These are phyloP conservation scores for Anthoptus insignis DNA, from an alignment of 2,888 invertebrate species.

Conservation along the genomic window DNA sequence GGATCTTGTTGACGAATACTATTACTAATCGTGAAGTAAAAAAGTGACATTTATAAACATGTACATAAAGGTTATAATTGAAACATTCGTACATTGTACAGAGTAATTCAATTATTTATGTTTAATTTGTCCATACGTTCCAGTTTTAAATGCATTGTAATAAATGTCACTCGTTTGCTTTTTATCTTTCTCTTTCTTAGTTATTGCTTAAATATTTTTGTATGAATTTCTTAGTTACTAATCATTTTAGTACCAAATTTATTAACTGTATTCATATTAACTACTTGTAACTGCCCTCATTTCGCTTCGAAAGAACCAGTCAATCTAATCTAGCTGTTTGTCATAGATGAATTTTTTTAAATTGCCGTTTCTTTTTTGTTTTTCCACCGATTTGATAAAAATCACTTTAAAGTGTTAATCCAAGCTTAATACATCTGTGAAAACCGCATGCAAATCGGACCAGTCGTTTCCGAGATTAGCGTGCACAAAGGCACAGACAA, in stretches of 20 bases:
- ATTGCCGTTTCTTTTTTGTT: too few relatives aligned
- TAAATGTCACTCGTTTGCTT: constrained; percentile 6
- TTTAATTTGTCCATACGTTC: background rate
- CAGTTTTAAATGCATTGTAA: too few relatives aligned
- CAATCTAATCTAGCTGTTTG: too few relatives aligned
- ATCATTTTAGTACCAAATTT: too few relatives aligned
- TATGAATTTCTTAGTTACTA: too few relatives aligned
- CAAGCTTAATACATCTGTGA: too few relatives aligned
- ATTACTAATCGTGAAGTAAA: constrained; percentile 13
- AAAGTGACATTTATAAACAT: constrained; percentile 27
- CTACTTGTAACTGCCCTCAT: background rate
- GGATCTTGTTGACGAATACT: constrained; percentile 28
- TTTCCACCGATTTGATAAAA: too few relatives aligned
- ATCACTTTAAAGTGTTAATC: too few relatives aligned
- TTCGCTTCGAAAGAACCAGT: background rate
- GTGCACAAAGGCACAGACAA: too few relatives aligned
- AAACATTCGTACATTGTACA: background rate
- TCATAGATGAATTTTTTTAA: too few relatives aligned
- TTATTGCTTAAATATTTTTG: background rate
- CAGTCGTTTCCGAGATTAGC: too few relatives aligned
- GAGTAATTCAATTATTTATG: constrained; percentile 17
- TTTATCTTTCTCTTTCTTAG: background rate
- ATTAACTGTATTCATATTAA: background rate
- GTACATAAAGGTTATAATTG: background rate
- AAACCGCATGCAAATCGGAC: too few relatives aligned